phyloP scores from a whole-genome alignment of 2,113 vertebrate species.

The Gymnogyps californianus region DNA sequence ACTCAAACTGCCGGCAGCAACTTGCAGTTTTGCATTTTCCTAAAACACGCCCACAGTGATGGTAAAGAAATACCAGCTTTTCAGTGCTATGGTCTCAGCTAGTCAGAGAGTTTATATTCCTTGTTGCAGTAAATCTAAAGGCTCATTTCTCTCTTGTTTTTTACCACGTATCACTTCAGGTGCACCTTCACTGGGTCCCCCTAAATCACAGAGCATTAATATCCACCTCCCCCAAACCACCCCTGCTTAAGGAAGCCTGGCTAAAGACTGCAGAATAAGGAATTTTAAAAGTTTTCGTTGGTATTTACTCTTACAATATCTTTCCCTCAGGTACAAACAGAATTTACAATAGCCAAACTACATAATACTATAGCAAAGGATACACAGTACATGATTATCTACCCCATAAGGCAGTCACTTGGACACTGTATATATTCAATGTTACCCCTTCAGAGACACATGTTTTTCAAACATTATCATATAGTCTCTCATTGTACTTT shows the following conservation, averaged over 20 bases:
- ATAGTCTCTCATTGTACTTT: not conserved
- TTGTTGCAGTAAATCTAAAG: not conserved
- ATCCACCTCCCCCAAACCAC: not conserved
- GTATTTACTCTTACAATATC: not conserved
- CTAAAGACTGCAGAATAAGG: not conserved
- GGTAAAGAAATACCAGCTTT: not conserved
- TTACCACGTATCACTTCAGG: not conserved
- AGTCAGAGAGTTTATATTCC: not conserved
- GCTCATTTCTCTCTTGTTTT: not conserved
- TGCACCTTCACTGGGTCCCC: no score
- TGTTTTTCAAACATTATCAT: not conserved
- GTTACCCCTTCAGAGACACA: not conserved
- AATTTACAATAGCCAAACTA: not conserved
- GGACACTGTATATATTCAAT: not conserved
- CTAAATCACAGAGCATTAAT: not conserved
- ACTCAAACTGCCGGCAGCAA: not conserved
- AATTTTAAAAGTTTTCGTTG: not conserved
- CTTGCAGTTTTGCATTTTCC: not conserved
- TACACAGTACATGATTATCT: not conserved
- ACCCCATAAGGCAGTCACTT: not conserved
- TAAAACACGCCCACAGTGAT: not conserved
- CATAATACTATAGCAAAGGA: not conserved
- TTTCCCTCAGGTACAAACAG: not conserved
- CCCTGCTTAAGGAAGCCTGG: not conserved
- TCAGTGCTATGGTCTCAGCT: not conserved